Conservation (phyloP, 2,797 vertebrate species). For the Momotus momota region DNA sequence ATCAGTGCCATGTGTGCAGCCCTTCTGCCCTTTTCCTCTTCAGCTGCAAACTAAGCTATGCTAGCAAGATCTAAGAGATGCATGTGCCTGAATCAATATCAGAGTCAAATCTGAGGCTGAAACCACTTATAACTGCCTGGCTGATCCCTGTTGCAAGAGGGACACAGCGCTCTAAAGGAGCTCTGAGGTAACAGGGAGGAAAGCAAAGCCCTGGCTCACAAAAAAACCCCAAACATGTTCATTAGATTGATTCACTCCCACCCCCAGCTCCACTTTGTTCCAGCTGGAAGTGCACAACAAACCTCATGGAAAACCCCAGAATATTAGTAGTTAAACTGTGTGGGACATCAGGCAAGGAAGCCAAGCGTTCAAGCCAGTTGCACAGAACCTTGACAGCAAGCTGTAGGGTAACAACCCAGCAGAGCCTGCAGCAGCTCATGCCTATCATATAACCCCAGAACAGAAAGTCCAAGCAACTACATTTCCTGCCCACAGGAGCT, state of each 20-base stretch:
- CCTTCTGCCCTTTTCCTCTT: background rate
- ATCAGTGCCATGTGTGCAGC: background rate
- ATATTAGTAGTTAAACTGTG: background rate
- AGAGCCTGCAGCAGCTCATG: background rate
- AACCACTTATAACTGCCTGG: background rate
- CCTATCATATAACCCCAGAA: background rate
- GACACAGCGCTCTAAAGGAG: background rate
- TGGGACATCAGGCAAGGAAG: background rate
- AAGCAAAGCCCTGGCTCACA: background rate
- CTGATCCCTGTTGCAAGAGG: background rate
- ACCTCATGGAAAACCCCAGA: background rate
- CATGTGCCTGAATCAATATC: background rate
- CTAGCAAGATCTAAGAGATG: background rate
- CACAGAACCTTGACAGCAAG: background rate
- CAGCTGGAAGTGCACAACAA: background rate
- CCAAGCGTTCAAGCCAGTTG: background rate
- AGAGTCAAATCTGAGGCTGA: background rate
- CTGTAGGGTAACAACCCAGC: background rate
- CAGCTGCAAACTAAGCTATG: background rate
- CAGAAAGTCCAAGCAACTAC: background rate
- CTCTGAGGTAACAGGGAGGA: background rate
- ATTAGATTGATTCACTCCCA: background rate
- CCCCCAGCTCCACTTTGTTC: background rate
- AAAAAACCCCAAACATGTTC: fast-evolving
- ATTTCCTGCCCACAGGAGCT: background rate